Base-by-base conservation (phyloP, 2,888 invertebrate species). In the Nomada goodeniana region DNA sequence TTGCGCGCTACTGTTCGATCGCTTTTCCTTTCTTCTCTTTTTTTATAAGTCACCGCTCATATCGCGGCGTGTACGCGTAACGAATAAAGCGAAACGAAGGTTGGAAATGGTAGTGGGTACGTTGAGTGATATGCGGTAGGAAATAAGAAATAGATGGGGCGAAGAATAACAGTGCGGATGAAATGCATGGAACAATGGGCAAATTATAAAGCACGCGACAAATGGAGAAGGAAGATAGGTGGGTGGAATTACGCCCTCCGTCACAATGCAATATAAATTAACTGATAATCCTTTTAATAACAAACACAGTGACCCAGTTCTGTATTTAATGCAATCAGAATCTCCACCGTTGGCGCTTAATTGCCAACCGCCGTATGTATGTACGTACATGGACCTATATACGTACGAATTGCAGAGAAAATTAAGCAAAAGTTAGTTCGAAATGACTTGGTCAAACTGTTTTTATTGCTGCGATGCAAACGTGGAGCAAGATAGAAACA, bases 271-370 rank as follows among this genome's bases (percentile, higher is more conserved):
- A 76, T 84, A 84, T 86, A 76, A 78, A 81, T 81, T 78, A 77
- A 64, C 76, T 73, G 81, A 80, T 86, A 86, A 84, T 84, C 87
- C 81, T 81, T 81, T 84, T 76, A 82, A 79, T 79, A 75, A 75
- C 87, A 81, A 73, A 68, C 81, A 59, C 67, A 64, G 64, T 71
- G 84, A 81, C 84, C 87, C 80, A 78, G 67, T 86, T 86, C 70
- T 69, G 50, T 63, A 80, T 80, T 76, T 86, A 76, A 82, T 79
- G 74, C 83, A 86, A 83, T 85, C 67, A 84, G 60, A 52, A 67
- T 67, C 60, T 44, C 50, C 70, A 80, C 69, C 80, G 68, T 80
- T 73, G 69, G 70, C 55, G 74, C 60, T 74, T 81, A 70, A 81
- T 81, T 80, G 74, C 52, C 59, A 65, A 9, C 20, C 61, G 47